Evolutionary conservation across 2,888 invertebrate genomes (phyloP).

Genomic region (Pardosa pseudoannulata): DNA sequence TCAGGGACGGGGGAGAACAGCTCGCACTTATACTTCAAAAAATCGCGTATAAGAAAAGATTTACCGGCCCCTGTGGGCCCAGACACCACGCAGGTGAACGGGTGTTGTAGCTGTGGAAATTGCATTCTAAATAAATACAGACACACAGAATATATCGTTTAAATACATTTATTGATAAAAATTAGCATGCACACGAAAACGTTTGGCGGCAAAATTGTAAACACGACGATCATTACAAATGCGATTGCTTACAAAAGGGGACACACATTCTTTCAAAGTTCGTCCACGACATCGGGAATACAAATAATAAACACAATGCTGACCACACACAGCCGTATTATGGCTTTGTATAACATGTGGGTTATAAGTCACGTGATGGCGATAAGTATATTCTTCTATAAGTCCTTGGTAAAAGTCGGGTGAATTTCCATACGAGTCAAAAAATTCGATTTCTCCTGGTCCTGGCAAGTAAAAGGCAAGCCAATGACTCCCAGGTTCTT

Average conservation of each 20-base stretch:
- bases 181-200: background rate
- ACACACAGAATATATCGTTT: background rate
- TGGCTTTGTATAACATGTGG: background rate
- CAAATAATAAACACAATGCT: slow-evolving; percentile 15
- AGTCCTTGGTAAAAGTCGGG: no score
- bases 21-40: background rate
- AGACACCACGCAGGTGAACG: background rate
- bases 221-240: slow-evolving; percentile 7
- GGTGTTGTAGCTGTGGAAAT: background rate
- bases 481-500: background rate
- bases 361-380: background rate
- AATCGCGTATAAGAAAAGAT: background rate
- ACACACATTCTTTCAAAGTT: background rate
- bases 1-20: background rate
- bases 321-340: slow-evolving; percentile 2
- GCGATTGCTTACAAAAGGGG: background rate
- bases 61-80: background rate
- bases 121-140: background rate
- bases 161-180: slow-evolving; percentile 14
- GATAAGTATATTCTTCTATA: background rate
- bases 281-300: slow-evolving; percentile 5
- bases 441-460: background rate
- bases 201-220: slow-evolving; percentile 14
- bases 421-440: slow-evolving; percentile 13
- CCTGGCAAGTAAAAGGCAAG: background rate